Evolutionary conservation across 2,797 vertebrate species (phyloP), one percentile per base, ranked within the genome.

Genomic region (Sebastes alutus): DNA sequence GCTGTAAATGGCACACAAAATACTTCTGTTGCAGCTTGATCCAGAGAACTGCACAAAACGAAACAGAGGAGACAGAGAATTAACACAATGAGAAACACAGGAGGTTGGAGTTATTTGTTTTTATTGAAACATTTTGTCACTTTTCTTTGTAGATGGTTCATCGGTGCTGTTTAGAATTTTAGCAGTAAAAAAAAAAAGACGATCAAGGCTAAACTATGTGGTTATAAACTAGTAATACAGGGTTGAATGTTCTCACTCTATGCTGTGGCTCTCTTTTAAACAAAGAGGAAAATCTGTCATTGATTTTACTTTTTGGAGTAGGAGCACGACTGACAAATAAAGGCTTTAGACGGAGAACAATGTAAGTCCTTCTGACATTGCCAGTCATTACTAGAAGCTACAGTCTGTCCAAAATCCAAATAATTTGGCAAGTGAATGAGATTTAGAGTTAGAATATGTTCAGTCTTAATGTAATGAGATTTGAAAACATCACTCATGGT

Each of bases 11-110:
- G 23, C 25, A n/a, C n/a, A 55, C 7, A 30, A 32, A 58, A 25
- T 20, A 35, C 8, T 58, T 49, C 2, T 65, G 13, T 30, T 76
- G 62, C 42, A 61, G 55, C 32, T 69, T 67, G 68, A 86, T 72
- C 77, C 65, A 83, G 80, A 82, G 68, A 76, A 30, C 46, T 27
- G 38, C 84, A 79, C 56, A 61, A 52, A 75, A 42, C 22, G 71
- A 87, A 91, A 78, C 88, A 79, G 88, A 89, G 86, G 91, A 87
- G 89, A 90, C 84, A 78, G 84, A 83, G 83, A 83, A 73, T 58
- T 7, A 56, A 70, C 54, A 81, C 38, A 52, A 65, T 29, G 20
- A 59, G 8, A 33, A 65, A 66, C 7, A 22, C 16, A 73, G 14
- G 52, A 81, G 52, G 65, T 63, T 77, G 29, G 72, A 58, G n/a